Base-by-base conservation (phyloP, 2,888 invertebrate species). In the Linyphia triangularis region DNA sequence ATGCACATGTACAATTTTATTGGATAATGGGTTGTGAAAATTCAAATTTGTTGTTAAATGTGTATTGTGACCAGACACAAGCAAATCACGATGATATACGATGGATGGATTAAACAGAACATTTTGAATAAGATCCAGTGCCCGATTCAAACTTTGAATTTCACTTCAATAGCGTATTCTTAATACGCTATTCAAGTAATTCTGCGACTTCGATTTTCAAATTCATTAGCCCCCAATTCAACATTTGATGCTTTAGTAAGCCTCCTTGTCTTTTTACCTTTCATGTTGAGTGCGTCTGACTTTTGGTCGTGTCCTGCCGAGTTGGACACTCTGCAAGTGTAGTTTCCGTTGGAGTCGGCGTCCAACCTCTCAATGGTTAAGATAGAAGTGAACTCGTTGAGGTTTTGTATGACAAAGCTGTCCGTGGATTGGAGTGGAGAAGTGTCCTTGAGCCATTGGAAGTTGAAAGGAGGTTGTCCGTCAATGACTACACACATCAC, bases 401-500 rank as follows among this genome's bases (percentile, higher is more conserved):
- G 19, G 1, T 19, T 24, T 26, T 57, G 51, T 1, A 82, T 33
- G 2, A 37, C 26, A 5, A 63, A n/a, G 9, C 26, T 51, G 3
- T 82, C 72, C 19, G 33, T 65, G 28, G 19, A 2, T 4, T 51
- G 67, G 1, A 19, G 37, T 1, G 7, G 30, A n/a, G n/a, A n/a
- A 7, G 57, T 73, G 51, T 86, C 86, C 26, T 81, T 86, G 13
- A 28, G 51, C 86, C 86, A 86, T 13, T 37, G 72, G 63, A 90
- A 65, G 24, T 59, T 30, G 10, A 89, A 88, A 28, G 89, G 89
- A 10, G 89, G 78, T 2, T 86, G 78, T n/a, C 89, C 89, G 7
- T 83, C 72, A 0, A 78, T 33, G 7, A 89, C 84, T 2, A 65
- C 65, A 33, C 89, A 89, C 26, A 59, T 43, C 1, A 89, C 51